phyloP scores from a whole-genome alignment of 2,113 vertebrate genomes.

The Ivindomyrus marchei region DNA sequence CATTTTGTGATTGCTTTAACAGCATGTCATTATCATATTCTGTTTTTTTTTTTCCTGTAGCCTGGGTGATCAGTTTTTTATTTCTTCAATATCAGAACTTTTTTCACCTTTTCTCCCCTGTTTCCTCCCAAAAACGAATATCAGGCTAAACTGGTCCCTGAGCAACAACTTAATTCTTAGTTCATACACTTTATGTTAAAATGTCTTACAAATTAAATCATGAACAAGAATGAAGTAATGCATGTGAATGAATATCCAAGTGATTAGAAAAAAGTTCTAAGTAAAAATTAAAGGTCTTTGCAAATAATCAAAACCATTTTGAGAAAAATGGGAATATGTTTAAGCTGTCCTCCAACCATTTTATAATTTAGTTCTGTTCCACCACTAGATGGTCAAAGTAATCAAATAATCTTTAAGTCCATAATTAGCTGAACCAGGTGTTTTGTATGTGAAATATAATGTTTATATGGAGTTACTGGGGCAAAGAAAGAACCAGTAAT shows the following conservation, averaged over 20 bases:
- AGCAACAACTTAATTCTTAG: neutral
- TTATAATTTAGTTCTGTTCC: neutral
- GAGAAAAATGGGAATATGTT: neutral
- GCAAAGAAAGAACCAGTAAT: neutral
- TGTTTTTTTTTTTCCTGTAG: neutral
- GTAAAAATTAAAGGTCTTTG: neutral
- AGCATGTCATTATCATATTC: neutral
- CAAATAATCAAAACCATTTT: neutral
- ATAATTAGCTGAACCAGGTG: neutral
- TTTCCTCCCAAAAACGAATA: neutral
- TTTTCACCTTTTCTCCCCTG: neutral
- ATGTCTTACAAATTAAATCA: neutral
- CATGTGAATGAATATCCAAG: neutral
- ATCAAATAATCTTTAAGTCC: neutral
- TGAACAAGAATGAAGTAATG: neutral
- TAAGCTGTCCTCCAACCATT: neutral
- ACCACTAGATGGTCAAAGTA: neutral
- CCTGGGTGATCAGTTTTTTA: neutral
- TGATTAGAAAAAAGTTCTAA: neutral
- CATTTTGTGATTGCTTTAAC: neutral
- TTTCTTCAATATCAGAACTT: neutral
- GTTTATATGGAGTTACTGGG: neutral
- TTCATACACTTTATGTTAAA: neutral
- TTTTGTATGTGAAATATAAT: neutral
- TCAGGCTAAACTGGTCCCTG: neutral